Conservation (phyloP, 2,113 vertebrate species). For the Odocoileus hemionus region DNA sequence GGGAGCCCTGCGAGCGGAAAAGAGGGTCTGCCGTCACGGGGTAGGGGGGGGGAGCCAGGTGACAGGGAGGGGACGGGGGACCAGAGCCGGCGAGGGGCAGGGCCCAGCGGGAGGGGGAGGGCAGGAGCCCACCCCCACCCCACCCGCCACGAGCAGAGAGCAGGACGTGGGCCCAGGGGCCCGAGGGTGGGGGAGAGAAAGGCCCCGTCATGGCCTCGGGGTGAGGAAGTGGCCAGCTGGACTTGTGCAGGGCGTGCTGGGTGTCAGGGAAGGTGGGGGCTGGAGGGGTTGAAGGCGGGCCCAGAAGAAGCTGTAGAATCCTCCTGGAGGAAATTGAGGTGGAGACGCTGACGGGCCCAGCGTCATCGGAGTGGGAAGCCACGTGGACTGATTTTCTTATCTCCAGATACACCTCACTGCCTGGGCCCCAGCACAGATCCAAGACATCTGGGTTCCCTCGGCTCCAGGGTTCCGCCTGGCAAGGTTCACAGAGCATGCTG, state of each 20-base stretch:
- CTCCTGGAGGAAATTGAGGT: background rate
- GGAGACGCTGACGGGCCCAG: rapidly evolving
- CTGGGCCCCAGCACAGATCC: rapidly evolving
- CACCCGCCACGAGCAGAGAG: rapidly evolving
- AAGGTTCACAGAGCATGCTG: rapidly evolving
- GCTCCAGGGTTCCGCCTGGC: rapidly evolving
- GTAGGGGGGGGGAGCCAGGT: background rate
- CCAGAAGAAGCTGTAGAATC: rapidly evolving
- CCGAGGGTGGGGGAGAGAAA: rapidly evolving
- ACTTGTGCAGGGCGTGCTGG: rapidly evolving
- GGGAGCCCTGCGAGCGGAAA: rapidly evolving
- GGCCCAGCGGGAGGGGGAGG: rapidly evolving
- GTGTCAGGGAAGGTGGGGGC: background rate
- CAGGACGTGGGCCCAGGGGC: rapidly evolving
- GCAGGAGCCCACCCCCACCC: background rate
- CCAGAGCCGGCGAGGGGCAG: rapidly evolving
- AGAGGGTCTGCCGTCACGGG: rapidly evolving
- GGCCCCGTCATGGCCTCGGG: rapidly evolving
- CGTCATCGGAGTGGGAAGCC: rapidly evolving
- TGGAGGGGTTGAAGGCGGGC: too few species aligned
- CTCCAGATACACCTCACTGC: rapidly evolving
- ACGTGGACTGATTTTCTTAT: rapidly evolving
- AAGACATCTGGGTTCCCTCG: too few species aligned
- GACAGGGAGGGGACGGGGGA: background rate
- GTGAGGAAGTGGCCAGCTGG: rapidly evolving